These are phyloP conservation scores for Drosophila siamana DNA, from an alignment of 2,888 invertebrate genomes.

Conservation along the genomic window DNA sequence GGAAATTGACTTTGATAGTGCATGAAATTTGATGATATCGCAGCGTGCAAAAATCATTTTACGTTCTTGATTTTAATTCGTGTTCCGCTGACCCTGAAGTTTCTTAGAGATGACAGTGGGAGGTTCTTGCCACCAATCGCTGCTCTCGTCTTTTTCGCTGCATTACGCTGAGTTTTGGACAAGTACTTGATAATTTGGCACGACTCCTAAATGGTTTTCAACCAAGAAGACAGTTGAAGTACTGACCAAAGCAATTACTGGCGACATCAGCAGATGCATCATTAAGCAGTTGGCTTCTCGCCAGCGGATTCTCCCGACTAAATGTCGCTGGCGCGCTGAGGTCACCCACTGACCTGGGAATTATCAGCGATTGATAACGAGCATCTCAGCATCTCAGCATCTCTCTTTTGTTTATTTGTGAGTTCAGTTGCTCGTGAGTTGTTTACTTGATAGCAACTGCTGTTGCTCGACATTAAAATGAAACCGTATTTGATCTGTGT, in stretches of 20 bases:
- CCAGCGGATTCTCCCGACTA: conserved; percentile 43
- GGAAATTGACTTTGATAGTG: conserved; percentile 82
- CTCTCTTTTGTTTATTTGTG: no score
- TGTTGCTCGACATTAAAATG: conserved; percentile 6
- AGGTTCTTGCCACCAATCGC: no score
- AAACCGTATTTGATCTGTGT: not conserved
- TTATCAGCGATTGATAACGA: conserved; percentile 21
- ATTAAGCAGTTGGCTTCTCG: conserved; percentile 68
- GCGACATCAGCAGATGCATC: conserved; percentile 70
- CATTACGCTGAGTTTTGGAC: not conserved
- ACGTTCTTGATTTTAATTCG: conserved; percentile 48
- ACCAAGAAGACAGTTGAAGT: conserved; percentile 43
- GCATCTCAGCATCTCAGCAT: not conserved
- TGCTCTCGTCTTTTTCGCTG: no score
- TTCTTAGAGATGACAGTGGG: not conserved
- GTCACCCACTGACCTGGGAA: conserved; percentile 6
- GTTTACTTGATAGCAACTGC: not conserved
- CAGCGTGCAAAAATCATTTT: conserved; percentile 56
- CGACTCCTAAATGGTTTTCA: conserved; percentile 71
- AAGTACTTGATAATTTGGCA: conserved; percentile 54
- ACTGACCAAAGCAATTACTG: conserved; percentile 58
- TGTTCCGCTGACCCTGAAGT: conserved; percentile 1
- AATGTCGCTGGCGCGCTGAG: not conserved
- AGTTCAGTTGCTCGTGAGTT: conserved; percentile 16
- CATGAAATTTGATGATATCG: conserved; percentile 79